Evolutionary conservation across 2,888 invertebrate species (phyloP), one percentile per base, ranked within the genome.

Genomic region (Chrysodeixis includens): DNA sequence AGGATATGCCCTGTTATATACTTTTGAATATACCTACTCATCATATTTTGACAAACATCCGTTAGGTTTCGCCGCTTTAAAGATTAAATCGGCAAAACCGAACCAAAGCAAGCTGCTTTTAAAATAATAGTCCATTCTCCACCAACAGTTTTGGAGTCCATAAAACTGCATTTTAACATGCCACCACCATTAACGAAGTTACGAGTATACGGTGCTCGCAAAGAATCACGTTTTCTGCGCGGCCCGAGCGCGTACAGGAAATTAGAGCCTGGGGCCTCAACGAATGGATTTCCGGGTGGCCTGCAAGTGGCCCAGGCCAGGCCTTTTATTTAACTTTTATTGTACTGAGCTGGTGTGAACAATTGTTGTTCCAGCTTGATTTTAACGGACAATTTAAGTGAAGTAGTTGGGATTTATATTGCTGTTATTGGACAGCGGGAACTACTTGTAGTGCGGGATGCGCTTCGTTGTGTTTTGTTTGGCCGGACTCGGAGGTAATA

Each of bases 241-340:
- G 82, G 76, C 70, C 73, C 73, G 78, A 76, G 79, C 77, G 78
- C 76, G 69, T 78, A 80, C 85, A 86, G 89, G 89, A 90, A 90
- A 89, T 90, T 88, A 88, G 89, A 85, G 87, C 85, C 86, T 86
- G 82, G 81, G 83, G 86, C 75, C 82, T 71, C 81, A 83, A 83
- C 81, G 85, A 87, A 89, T 89, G 86, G 88, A 88, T 86, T 89
- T 89, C 89, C 89, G 86, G 79, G 63, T 20, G 46, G 46, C 18
- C 46, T 77, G 79, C 69, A 73, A 85, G 79, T 82, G 79, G 78
- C 79, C 81, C 58, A 56, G 71, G 71, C 54, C 72, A 68, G 71
- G 72, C 81, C 81, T 18, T 84, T 86, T 87, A 85, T 88, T 89
- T 87, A 88, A 86, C 83, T 86, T 86, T 87, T 88, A 88, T 87